A percentile compares a stretch with the other conserved stretches of the same genome.
Evolutionary conservation across 2,888 invertebrate species (phyloP).

Genomic region (Napeogenes inachia): DNA sequence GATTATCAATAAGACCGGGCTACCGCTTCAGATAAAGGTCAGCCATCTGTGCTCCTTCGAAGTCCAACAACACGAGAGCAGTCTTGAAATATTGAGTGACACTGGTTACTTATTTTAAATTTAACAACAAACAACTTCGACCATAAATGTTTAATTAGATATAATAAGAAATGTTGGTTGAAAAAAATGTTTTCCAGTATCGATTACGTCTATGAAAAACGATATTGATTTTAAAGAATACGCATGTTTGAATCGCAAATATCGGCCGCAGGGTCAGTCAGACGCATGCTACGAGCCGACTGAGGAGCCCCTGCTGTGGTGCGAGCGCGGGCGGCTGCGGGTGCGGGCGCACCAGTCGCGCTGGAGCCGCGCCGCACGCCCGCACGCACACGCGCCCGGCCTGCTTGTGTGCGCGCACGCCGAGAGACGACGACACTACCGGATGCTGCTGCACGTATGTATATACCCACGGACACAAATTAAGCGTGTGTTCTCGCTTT

Average conservation of each 20-base stretch:
- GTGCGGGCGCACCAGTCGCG: slow-evolving; percentile 80
- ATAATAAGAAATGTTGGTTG: too few species aligned
- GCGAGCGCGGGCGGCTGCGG: slow-evolving; percentile 49
- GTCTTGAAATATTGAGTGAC: too few species aligned
- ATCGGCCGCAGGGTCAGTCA: slow-evolving; percentile 74
- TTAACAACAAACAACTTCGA: too few species aligned
- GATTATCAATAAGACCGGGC: slow-evolving; percentile 92
- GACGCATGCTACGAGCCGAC: slow-evolving; percentile 77
- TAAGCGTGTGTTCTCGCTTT: too few species aligned
- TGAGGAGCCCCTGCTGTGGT: slow-evolving; percentile 82
- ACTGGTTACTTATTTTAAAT: too few species aligned
- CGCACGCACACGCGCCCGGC: slow-evolving; percentile 86
- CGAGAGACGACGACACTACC: slow-evolving; percentile 83
- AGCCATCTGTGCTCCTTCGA: background rate
- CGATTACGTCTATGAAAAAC: too few species aligned
- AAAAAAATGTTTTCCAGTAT: too few species aligned
- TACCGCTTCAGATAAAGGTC: slow-evolving; percentile 89
- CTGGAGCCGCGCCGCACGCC: slow-evolving; percentile 80
- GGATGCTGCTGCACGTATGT: slow-evolving; percentile 81
- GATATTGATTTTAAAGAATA: too few species aligned
- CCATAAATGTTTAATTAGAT: too few species aligned
- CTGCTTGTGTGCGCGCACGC: slow-evolving; percentile 84
- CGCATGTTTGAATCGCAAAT: background rate
- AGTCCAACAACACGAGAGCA: too few species aligned
- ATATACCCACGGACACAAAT: background rate